Evolutionary conservation across 2,888 invertebrate genomes (phyloP), one percentile per base, ranked within the genome.

Genomic region (Tinea pellionella): DNA sequence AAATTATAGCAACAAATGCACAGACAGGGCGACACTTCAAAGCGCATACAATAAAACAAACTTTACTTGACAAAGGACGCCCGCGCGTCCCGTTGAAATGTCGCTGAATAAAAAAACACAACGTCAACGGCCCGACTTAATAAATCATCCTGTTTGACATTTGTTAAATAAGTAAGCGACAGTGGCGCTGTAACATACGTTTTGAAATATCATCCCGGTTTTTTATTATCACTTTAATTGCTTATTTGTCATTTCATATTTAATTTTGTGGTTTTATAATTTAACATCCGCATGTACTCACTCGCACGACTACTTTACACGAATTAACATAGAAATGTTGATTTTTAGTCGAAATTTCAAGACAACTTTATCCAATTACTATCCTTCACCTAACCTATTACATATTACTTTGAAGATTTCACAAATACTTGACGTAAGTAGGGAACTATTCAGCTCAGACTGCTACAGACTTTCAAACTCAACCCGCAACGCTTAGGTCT

Each of bases 131-230:
- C 57, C 13, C 32, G 57, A 12, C 57, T 30, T 32, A 32, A 57
- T 57, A 57, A 57, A 57, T 57, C 57, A 57, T 57, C 29, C 30
- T 57, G 57, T 16, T 32, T 57, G 57, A 57, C 57, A 32, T 57
- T 32, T 57, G 16, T 32, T 32, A 57, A 57, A 32, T 32, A 57
- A 57, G 32, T 32, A 30, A 57, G 57, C 57, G 30, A 32, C 15
- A 32, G 24, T 13, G 13, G 57, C 57, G 57, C 57, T 57, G 13
- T 2, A 47, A 15, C 47, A 47, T 9, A 47, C 47, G n/a, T 47
- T 47, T 47, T 15, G 15, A 47, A 47, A 37, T n/a, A 37, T 37
- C 37, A 37, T 37, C 37, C 11, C 37, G 2, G 37, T 2, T 37
- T 37, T 37, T 47, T 47, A 47, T 47, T 2, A n/a, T 47, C 47